A percentile compares a stretch with the other conserved stretches of the same genome.
phyloP scores from a whole-genome alignment of 2,113 vertebrate genomes.

The Sterna hirundo region DNA sequence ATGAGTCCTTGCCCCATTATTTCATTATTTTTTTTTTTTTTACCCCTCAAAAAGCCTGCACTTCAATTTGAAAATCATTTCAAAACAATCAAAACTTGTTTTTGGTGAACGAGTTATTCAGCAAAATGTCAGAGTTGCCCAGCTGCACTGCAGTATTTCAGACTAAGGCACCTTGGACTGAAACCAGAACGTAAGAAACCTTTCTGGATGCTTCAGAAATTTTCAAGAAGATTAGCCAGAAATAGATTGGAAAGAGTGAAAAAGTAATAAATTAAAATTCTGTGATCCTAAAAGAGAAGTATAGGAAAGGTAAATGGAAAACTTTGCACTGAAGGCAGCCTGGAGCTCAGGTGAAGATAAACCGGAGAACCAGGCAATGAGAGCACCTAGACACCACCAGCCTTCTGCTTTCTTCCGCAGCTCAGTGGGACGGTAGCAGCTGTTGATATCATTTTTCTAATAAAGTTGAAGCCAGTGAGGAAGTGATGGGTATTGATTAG shows the following conservation, averaged over 20 bases:
- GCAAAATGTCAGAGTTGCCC: not conserved
- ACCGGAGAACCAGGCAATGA: not conserved
- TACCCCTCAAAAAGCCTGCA: not conserved
- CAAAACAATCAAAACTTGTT: not conserved
- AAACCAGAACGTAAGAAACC: not conserved
- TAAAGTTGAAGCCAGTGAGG: constrained; percentile 9
- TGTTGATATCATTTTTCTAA: not conserved
- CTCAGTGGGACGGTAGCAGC: not conserved
- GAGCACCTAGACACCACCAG: not conserved
- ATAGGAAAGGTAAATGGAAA: not conserved
- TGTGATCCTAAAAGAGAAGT: not conserved
- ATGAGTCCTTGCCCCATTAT: not conserved
- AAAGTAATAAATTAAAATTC: not conserved
- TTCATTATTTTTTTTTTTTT: not conserved
- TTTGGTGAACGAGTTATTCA: not conserved
- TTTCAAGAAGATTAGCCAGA: not conserved
- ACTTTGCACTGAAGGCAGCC: not conserved
- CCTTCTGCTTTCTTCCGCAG: not conserved
- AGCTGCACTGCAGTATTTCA: constrained; percentile 23
- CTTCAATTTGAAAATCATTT: not conserved
- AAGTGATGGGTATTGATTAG: constrained; percentile 31
- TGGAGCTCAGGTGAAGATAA: not conserved
- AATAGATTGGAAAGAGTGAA: not conserved
- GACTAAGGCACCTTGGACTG: not conserved
- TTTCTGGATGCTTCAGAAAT: not conserved